Evolutionary conservation across 1,140 invertebrate genomes (phyloP).

Genomic region (Drosophila sulfurigaster): DNA sequence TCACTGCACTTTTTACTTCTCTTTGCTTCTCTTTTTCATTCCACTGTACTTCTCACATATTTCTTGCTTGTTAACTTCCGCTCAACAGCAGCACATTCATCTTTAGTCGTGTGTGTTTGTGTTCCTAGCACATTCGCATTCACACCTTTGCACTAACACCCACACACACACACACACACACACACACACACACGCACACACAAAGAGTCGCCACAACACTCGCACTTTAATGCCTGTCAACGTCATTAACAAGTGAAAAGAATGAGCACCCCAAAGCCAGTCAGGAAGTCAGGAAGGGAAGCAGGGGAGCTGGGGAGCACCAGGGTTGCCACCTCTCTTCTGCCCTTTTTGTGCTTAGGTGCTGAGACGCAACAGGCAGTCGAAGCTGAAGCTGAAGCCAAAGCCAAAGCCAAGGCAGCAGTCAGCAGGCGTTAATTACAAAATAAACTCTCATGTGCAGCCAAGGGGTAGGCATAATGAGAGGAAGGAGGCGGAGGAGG

Average conservation of each 20-base stretch:
- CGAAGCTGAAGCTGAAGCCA: slow-evolving; percentile 1
- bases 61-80: background rate
- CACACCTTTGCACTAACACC: background rate
- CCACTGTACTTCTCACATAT: background rate
- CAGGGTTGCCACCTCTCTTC: slow-evolving; percentile 19
- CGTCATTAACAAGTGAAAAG: slow-evolving; percentile 73
- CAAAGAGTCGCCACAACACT: background rate
- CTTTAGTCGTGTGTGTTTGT: slow-evolving; percentile 28
- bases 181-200: background rate
- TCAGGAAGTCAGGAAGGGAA: background rate
- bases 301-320: background rate
- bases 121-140: slow-evolving; percentile 2
- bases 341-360: slow-evolving; percentile 49
- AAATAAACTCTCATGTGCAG: slow-evolving; percentile 79
- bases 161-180: background rate
- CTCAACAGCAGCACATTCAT: slow-evolving; percentile 4
- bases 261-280: slow-evolving; percentile 42
- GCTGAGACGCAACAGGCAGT: slow-evolving; percentile 76
- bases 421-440: slow-evolving; percentile 83
- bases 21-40: background rate
- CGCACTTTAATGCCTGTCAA: slow-evolving; percentile 67
- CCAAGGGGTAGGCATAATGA: background rate
- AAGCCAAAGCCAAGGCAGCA: slow-evolving; percentile 50
- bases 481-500: slow-evolving; percentile 1
- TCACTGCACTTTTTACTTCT: too few relatives aligned